These are phyloP conservation scores for Brachionus rotundiformis DNA, from an alignment of 1,140 invertebrate species.

Conservation along the genomic window DNA sequence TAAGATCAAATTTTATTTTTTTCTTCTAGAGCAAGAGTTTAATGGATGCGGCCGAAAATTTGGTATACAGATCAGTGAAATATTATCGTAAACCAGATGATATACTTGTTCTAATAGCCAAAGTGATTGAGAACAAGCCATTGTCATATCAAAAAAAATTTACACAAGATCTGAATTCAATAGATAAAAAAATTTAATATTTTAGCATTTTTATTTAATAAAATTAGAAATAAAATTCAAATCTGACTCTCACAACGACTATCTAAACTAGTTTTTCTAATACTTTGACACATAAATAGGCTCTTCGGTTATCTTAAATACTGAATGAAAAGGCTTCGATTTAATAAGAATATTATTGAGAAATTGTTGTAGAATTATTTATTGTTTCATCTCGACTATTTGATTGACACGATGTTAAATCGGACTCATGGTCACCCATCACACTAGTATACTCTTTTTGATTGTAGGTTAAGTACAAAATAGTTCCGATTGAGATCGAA, in stretches of 20 bases:
- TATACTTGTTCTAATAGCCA: constrained; percentile 85
- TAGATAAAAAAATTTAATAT: constrained; percentile 23
- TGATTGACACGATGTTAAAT: constrained; percentile 20
- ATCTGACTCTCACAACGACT: neutral
- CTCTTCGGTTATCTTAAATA: constrained; percentile 1
- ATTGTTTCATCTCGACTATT: constrained; percentile 15
- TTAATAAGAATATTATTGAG: neutral
- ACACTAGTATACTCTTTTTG: constrained; percentile 42
- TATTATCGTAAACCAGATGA: constrained; percentile 87
- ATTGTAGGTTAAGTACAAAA: constrained; percentile 22
- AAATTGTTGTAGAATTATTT: neutral
- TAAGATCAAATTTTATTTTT: neutral
- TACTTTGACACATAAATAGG: neutral
- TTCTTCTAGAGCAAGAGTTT: constrained; percentile 29
- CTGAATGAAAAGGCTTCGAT: neutral
- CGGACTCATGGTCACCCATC: constrained; percentile 15
- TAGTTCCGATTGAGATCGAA: constrained; percentile 32
- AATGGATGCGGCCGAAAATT: constrained; percentile 4
- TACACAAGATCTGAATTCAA: neutral
- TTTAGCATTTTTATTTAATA: neutral
- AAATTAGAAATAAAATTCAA: neutral
- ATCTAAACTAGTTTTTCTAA: neutral
- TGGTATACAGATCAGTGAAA: constrained; percentile 23
- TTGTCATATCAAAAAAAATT: constrained; percentile 7
- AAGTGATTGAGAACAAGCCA: constrained; percentile 53